Conservation (phyloP, 35 echinoderm and acorn worm species). For the Patiria miniata region DNA sequence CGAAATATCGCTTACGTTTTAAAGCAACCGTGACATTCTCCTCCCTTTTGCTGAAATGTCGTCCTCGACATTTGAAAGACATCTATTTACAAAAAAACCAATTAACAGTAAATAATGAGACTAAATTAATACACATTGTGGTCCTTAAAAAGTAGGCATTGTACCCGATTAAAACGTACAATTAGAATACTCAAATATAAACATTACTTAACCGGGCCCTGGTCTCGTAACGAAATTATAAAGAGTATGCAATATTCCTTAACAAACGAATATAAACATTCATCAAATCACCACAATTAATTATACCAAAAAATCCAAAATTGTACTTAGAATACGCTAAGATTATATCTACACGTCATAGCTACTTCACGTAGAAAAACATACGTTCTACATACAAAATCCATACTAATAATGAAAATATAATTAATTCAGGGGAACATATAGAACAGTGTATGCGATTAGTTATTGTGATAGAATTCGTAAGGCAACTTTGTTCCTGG, state of each 20-base stretch:
- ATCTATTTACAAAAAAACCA: not conserved
- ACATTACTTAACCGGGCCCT: not conserved
- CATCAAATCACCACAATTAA: not conserved
- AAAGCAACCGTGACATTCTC: too few relatives aligned
- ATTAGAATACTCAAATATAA: too few relatives aligned
- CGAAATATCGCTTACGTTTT: too few relatives aligned
- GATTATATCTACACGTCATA: not conserved
- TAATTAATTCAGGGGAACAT: too few relatives aligned
- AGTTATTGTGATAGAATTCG: not conserved
- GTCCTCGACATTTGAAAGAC: not conserved
- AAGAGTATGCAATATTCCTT: not conserved
- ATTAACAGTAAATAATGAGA: not conserved
- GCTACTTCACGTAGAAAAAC: not conserved
- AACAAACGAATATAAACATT: not conserved
- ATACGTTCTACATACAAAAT: not conserved
- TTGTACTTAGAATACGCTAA: not conserved
- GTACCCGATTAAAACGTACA: too few relatives aligned
- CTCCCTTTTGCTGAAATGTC: not conserved
- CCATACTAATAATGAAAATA: too few relatives aligned
- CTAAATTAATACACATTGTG: not conserved
- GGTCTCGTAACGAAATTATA: not conserved
- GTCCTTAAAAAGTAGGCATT: too few relatives aligned
- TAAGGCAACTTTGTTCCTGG: not conserved
- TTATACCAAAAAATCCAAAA: not conserved
- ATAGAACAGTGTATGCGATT: too few relatives aligned